Base-by-base conservation (phyloP, 2,888 invertebrate species). In the Erebia epiphron region DNA sequence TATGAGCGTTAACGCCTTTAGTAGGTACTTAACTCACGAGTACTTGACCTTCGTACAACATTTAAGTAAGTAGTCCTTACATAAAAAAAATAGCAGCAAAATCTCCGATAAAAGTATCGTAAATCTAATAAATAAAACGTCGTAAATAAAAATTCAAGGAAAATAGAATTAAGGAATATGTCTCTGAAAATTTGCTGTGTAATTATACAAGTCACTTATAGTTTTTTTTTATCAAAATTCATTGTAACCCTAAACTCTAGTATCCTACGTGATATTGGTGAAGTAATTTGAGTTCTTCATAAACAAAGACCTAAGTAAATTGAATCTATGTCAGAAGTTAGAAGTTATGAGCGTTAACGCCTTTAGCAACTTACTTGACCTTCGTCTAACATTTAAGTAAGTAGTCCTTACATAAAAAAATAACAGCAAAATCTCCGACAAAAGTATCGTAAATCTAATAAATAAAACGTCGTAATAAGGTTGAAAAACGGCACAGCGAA, bases 401-500 rank as follows among this genome's bases (percentile, higher is more conserved):
- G 2, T 2, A 1, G 16, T 43, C n/a, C 64, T 26, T 11, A 65
- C 2, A 49, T 62, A 52, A 26, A 57, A 57, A 58, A 67, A 67
- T 16, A 49, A 26, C 26, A 50, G 65, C 50, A 46, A 52, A 13
- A 5, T 16, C 11, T 43, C 46, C 41, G 41, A 21, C 14, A 70
- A 70, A 68, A 62, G 46, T 62, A 63, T 49, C 62, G 67, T 61
- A 72, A 74, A 70, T 64, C 66, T 72, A 70, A 74, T 74, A 74
- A 74, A 74, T 72, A 69, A 70, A 65, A 70, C 60, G 72, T 72
- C 69, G 67, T 74, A 72, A 74, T 70, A 74, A 73, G 72, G 70
- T 72, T 72, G 74, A 70, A 68, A 73, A 73, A 74, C 72, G 74
- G 69, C 75, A 70, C 64, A 69, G 72, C 76, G 73, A 73, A 75